phyloP scores from a whole-genome alignment of 1,140 invertebrate genomes.

The Amphibalanus amphitrite region DNA sequence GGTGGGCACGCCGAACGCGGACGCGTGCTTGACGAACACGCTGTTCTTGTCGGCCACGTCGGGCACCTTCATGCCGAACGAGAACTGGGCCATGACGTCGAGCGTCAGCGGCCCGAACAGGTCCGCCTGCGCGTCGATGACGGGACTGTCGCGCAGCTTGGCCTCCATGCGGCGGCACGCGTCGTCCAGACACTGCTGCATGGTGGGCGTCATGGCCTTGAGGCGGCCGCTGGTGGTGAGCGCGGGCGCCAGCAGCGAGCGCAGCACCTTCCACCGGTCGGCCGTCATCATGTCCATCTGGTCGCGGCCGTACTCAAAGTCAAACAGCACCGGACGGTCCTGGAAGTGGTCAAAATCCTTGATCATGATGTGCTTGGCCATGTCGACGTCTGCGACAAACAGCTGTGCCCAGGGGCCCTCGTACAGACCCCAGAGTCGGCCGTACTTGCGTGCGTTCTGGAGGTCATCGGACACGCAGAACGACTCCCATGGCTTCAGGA shows the following conservation, averaged over 20 bases:
- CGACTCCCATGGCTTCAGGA: neutral
- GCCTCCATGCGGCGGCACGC: neutral
- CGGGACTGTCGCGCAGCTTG: neutral
- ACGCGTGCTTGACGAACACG: neutral
- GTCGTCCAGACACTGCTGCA: neutral
- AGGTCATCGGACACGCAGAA: neutral
- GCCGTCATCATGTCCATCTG: neutral
- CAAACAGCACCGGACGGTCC: neutral
- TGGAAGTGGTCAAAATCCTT: conserved; percentile 8
- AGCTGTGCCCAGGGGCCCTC: neutral
- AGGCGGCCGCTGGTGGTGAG: conserved; percentile 27
- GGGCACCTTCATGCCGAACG: neutral
- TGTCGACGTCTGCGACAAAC: conserved; percentile 6
- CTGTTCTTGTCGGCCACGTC: neutral
- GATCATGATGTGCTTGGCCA: conserved; percentile 8
- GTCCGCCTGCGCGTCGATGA: neutral
- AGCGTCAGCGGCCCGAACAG: neutral
- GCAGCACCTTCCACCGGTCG: conserved; percentile 26
- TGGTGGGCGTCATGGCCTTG: conserved; percentile 14
- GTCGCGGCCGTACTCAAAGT: neutral
- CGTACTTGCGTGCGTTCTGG: neutral
- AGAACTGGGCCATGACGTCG: neutral
- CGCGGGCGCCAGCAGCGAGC: conserved; percentile 27
- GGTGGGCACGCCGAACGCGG: neutral
- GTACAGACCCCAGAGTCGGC: neutral